These are phyloP conservation scores for Cyprinodon diabolis DNA, from an alignment of 2,797 vertebrate genomes.

Conservation along the genomic window DNA sequence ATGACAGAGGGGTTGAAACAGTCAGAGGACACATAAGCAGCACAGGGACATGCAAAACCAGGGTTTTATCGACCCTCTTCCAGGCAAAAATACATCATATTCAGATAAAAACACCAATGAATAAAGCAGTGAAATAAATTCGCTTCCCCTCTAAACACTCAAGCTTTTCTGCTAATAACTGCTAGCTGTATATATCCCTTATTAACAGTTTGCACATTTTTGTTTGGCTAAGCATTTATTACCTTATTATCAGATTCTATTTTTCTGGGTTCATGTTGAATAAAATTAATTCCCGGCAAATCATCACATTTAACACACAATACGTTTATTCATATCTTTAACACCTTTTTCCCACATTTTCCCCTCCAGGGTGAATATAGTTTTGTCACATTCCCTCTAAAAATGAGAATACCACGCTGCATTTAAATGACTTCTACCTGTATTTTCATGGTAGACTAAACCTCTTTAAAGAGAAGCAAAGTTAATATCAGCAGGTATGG, in stretches of 20 bases:
- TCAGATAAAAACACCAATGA: slow-evolving; percentile 28
- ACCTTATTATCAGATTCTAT: slow-evolving; percentile 57
- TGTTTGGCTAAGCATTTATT: slow-evolving; percentile 43
- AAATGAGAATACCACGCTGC: slow-evolving; percentile 1
- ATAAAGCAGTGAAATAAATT: slow-evolving; percentile 22
- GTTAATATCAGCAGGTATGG: not conserved
- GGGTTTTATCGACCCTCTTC: slow-evolving; percentile 9
- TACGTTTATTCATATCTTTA: slow-evolving; percentile 23
- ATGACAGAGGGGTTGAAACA: slow-evolving; percentile 56
- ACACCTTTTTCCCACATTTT: slow-evolving; percentile 10
- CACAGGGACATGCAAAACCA: slow-evolving; percentile 35
- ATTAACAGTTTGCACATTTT: slow-evolving; percentile 67
- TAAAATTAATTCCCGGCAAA: slow-evolving; percentile 31
- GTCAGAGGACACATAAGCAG: slow-evolving; percentile 55
- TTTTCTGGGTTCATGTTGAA: slow-evolving; percentile 29
- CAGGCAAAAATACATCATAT: slow-evolving; percentile 43
- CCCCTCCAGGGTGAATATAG: not conserved
- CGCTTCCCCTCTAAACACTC: slow-evolving; percentile 30
- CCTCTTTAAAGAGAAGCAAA: slow-evolving; percentile 7
- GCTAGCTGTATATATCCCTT: slow-evolving; percentile 48
- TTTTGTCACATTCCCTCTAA: slow-evolving; percentile 11
- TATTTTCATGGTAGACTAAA: not conserved
- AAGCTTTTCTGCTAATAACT: slow-evolving; percentile 44
- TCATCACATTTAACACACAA: slow-evolving; percentile 26
- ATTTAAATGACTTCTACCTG: slow-evolving; percentile 16